These are phyloP conservation scores for Melanitta fusca DNA, from an alignment of 2,797 vertebrate genomes.

Conservation along the genomic window DNA sequence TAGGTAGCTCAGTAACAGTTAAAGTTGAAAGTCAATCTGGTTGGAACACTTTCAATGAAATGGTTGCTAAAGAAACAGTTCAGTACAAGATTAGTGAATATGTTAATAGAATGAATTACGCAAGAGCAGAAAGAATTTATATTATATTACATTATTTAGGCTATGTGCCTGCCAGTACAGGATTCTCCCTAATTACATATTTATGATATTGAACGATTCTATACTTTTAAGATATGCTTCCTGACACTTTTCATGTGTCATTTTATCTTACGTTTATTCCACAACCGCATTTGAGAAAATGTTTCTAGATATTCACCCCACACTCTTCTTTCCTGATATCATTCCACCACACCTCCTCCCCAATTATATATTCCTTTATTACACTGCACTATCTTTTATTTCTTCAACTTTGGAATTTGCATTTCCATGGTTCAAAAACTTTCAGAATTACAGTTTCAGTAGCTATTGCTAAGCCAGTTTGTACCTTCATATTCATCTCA, in stretches of 20 bases:
- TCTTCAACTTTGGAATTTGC: not conserved
- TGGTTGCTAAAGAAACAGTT: not conserved
- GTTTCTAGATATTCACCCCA: not conserved
- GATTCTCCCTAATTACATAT: not conserved
- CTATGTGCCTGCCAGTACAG: not conserved
- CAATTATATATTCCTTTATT: not conserved
- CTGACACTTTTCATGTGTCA: not conserved
- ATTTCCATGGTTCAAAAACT: not conserved
- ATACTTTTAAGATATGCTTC: not conserved
- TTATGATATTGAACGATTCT: not conserved
- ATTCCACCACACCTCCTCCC: not conserved
- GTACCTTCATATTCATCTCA: not conserved
- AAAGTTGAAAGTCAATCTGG: not conserved
- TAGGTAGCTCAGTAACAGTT: not conserved
- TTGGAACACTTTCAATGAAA: not conserved
- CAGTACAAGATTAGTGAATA: not conserved
- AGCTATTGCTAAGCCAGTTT: not conserved
- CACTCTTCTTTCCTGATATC: not conserved
- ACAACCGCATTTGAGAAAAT: not conserved
- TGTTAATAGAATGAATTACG: not conserved
- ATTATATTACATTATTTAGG: not conserved
- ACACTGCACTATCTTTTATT: not conserved
- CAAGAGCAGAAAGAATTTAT: not conserved
- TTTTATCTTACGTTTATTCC: not conserved
- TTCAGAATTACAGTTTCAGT: not conserved